Conservation (phyloP, 2,113 vertebrate species). For the Podarcis raffonei region DNA sequence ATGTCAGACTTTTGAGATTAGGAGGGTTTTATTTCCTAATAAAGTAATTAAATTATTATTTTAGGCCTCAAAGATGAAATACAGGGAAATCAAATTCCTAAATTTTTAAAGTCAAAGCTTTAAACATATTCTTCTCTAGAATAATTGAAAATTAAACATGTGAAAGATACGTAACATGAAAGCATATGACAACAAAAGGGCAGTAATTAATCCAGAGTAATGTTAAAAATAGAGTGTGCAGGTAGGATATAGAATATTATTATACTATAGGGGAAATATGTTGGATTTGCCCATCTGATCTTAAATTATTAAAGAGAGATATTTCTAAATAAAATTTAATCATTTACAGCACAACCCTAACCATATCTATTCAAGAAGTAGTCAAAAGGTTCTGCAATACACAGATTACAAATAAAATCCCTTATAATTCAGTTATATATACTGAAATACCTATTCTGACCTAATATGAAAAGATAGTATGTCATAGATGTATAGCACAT, state of each 20-base stretch:
- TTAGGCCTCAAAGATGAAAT: not conserved
- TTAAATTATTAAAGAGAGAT: too few relatives aligned
- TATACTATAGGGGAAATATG: too few relatives aligned
- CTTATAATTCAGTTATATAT: not conserved
- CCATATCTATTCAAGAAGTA: not conserved
- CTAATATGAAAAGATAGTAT: not conserved
- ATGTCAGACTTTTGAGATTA: too few relatives aligned
- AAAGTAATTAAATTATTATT: not conserved
- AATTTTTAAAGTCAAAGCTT: not conserved
- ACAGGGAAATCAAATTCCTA: not conserved
- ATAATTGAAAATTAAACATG: not conserved
- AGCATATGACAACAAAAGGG: not conserved
- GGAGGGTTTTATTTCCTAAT: not conserved
- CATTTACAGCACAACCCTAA: too few relatives aligned
- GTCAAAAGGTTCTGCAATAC: not conserved
- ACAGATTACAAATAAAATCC: too few relatives aligned
- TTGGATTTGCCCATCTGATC: too few relatives aligned
- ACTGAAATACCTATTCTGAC: not conserved
- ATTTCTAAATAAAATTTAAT: too few relatives aligned
- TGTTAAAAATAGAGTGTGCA: not conserved
- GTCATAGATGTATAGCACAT: too few relatives aligned
- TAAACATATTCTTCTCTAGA: not conserved
- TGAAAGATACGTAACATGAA: not conserved
- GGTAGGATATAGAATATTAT: not conserved
- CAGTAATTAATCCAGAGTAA: not conserved